These are phyloP conservation scores for Gymnoscopelus microlampas DNA, from an alignment of 2,797 vertebrate genomes.

Conservation along the genomic window DNA sequence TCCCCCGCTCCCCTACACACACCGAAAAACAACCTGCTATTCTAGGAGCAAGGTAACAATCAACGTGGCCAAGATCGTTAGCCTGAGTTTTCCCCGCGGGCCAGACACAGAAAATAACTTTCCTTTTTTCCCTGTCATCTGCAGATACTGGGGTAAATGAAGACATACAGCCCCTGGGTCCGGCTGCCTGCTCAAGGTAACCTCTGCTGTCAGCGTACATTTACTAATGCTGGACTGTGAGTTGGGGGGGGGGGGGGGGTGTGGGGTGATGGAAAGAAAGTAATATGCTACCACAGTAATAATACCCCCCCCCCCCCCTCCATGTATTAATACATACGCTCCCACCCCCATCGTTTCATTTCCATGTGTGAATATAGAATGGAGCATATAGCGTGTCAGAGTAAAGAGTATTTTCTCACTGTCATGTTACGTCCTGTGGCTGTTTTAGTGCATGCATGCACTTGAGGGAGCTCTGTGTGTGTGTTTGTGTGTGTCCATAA, in stretches of 20 bases:
- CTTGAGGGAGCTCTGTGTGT: not conserved
- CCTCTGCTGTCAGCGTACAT: conserved; percentile 86
- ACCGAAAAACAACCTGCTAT: conserved; percentile 71
- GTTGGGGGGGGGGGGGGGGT: conserved; percentile 53
- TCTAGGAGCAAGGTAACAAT: conserved; percentile 80
- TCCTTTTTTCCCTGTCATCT: conserved; percentile 81
- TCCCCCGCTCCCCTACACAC: conserved; percentile 25
- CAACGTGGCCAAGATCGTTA: conserved; percentile 84
- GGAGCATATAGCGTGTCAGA: conserved; percentile 38
- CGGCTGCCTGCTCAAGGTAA: conserved; percentile 83
- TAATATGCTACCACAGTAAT: conserved; percentile 77
- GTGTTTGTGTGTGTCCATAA: too few relatives aligned
- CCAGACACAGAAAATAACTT: conserved; percentile 85
- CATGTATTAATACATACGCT: conserved; percentile 73
- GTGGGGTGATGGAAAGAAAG: conserved; percentile 54
- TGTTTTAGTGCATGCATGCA: not conserved
- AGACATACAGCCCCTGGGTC: conserved; percentile 86
- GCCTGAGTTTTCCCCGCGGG: conserved; percentile 77
- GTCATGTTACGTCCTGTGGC: not conserved
- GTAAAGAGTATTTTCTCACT: not conserved
- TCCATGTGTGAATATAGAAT: conserved; percentile 65
- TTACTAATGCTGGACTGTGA: conserved; percentile 78
- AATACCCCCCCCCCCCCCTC: conserved; percentile 67
- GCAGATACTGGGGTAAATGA: conserved; percentile 86
- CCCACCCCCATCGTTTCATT: conserved; percentile 64